Percentiles rank a stretch among this genome's conserved stretches.
Evolutionary conservation across 2,113 vertebrate species (phyloP).

Genomic region (Zosterops borbonicus): DNA sequence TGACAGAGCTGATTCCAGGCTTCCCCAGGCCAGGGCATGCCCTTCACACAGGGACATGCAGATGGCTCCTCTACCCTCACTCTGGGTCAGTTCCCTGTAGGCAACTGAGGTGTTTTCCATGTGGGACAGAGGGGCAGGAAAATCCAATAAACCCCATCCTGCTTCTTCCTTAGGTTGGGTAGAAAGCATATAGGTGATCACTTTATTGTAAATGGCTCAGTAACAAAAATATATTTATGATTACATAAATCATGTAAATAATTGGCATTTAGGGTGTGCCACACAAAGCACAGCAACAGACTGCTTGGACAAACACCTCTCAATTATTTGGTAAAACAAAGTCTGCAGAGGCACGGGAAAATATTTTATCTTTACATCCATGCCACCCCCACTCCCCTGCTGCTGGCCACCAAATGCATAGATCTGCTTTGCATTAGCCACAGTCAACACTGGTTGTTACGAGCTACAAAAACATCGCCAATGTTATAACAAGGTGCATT

Average conservation of each 20-base stretch:
- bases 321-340: not conserved
- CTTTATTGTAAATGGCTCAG: not conserved
- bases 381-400: not conserved
- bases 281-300: not conserved
- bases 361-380: not conserved
- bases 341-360: not conserved
- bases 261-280: not conserved
- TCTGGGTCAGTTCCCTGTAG: fast-evolving
- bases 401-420: not conserved
- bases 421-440: not conserved
- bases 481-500: not conserved
- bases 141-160: not conserved
- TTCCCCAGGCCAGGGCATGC: fast-evolving
- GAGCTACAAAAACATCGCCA: not conserved
- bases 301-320: not conserved
- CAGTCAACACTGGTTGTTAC: not conserved
- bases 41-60: not conserved
- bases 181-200: fast-evolving
- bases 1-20: not conserved
- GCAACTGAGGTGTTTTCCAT: not conserved
- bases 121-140: not conserved
- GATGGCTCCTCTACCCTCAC: not conserved
- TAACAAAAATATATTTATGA: not conserved
- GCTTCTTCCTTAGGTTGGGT: not conserved
- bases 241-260: not conserved